Evolutionary conservation across 30 jellyfish, hydroid and myxozoan species (phyloP), one percentile per base, ranked within the genome.

Genomic region (Clytia hemisphaerica): DNA sequence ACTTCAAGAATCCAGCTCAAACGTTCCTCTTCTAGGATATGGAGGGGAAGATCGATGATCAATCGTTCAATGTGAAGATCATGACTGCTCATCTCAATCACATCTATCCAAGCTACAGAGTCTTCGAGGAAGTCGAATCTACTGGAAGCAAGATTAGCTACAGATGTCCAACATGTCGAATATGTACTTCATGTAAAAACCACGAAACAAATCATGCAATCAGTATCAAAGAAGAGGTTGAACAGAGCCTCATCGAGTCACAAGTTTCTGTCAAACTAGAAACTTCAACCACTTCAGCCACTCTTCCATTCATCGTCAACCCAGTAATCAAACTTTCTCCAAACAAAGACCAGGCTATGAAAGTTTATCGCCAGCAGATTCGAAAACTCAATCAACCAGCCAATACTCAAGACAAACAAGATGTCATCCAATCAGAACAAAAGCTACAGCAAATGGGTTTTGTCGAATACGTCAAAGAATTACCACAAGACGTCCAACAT

Each of bases 301-400:
- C 53, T 7, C 53, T 40, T 40, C 53, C 53, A 40, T 40, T 40
- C 53, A 35, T 58, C 24, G 33, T 26, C 26, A 30, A 6, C 33
- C n/a, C n/a, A n/a, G n/a, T n/a, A n/a, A 22, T 5, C 4, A 58
- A 25, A 25, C 57, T 22, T 5, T 4, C 49, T 25, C 71, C 47
- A 6, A 58, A 25, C 71, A 58, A 58, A 35, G 71, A 58, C 57
- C 24, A n/a, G 26, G 71, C 71, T 6, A n/a, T 58, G 47, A 40
- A 40, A 16, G 53, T 40, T 10, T 40, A 7, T 16, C 10, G 16
- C 53, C 53, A 40, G 16, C 53, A 40, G 16, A 10, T 40, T 40
- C 53, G 53, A 40, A 40, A 40, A 16, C 53, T 40, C 14, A 40
- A 40, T 16, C 53, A 7, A 40, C 53, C 53, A 46, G 60, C 25